Evolutionary conservation across 2,888 invertebrate genomes (phyloP).

Genomic region (Chromoteleia sp.): DNA sequence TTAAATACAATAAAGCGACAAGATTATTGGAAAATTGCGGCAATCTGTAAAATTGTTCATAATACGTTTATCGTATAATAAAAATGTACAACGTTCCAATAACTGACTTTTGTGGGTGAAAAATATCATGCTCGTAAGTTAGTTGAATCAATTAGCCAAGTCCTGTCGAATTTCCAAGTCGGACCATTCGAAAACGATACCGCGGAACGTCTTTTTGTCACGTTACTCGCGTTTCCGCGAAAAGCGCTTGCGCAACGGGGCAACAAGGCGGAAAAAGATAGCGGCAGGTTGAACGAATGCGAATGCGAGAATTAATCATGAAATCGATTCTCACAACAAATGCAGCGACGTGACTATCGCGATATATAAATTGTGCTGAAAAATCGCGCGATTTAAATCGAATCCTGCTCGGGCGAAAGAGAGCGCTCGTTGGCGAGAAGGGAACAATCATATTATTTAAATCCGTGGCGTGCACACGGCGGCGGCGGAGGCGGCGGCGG

Average conservation of each 20-base stretch:
- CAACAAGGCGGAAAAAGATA: slow-evolving; percentile 33
- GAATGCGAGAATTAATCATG: slow-evolving; percentile 48
- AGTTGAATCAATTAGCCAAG: slow-evolving; percentile 16
- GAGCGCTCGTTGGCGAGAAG: slow-evolving; percentile 23
- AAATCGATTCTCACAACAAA: slow-evolving; percentile 62
- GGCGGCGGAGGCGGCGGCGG: slow-evolving; percentile 20
- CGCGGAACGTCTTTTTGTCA: slow-evolving; percentile 32
- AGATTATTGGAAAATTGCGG: background rate
- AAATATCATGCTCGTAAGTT: too few species aligned
- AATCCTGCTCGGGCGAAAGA: slow-evolving; percentile 7
- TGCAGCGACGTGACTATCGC: slow-evolving; percentile 55
- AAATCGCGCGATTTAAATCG: slow-evolving; percentile 56
- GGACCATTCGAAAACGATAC: slow-evolving; percentile 2
- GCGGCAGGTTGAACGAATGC: slow-evolving; percentile 35
- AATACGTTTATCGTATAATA: too few species aligned
- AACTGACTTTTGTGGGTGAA: too few species aligned
- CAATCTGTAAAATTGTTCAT: too few species aligned
- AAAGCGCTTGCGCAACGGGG: slow-evolving; percentile 30
- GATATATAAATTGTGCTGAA: slow-evolving; percentile 58
- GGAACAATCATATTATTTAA: slow-evolving; percentile 63
- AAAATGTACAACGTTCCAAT: too few species aligned
- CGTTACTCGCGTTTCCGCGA: slow-evolving; percentile 28
- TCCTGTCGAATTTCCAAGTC: slow-evolving; percentile 10
- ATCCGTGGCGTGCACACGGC: slow-evolving; percentile 45
- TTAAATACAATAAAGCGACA: too few species aligned